Conservation (phyloP, 2,888 invertebrate genomes). For the Leptinotarsa haldemani region DNA sequence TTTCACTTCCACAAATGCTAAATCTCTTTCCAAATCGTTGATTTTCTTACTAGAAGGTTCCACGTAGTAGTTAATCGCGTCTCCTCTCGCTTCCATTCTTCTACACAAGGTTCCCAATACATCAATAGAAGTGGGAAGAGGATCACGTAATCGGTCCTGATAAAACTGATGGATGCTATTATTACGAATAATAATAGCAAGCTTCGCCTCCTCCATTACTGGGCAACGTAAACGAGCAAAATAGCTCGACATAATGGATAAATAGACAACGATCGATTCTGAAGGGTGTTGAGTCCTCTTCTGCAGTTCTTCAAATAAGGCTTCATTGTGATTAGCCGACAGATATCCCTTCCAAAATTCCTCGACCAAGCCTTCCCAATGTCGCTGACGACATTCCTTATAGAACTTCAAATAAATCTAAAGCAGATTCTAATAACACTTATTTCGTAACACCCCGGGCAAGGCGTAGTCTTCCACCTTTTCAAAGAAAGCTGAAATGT, state of each 20-base stretch:
- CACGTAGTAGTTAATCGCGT: not conserved
- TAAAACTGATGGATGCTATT: not conserved
- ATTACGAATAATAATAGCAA: not conserved
- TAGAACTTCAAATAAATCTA: slow-evolving; percentile 21
- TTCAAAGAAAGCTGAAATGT: slow-evolving; percentile 21
- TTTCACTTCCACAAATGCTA: slow-evolving; percentile 7
- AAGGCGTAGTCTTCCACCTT: slow-evolving; percentile 12
- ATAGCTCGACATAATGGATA: slow-evolving; percentile 20
- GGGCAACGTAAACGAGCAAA: slow-evolving; percentile 12
- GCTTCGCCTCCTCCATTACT: slow-evolving; percentile 14
- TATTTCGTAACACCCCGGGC: slow-evolving; percentile 12
- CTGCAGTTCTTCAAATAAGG: not conserved
- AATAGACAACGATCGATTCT: slow-evolving; percentile 10
- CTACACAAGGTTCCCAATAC: slow-evolving; percentile 15
- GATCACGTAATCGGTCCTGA: slow-evolving; percentile 15
- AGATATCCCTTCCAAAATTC: slow-evolving; percentile 21
- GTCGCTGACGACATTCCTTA: not conserved
- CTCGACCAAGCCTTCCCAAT: slow-evolving; percentile 25
- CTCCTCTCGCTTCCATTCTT: not conserved
- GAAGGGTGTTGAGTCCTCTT: slow-evolving; percentile 8
- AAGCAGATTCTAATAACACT: slow-evolving; percentile 22
- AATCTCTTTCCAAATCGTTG: not conserved
- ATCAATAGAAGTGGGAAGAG: not conserved
- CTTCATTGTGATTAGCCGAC: slow-evolving; percentile 17
- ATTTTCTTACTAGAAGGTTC: not conserved